Conservation (phyloP, 2,888 invertebrate species). For the Leptothorax acervorum region DNA sequence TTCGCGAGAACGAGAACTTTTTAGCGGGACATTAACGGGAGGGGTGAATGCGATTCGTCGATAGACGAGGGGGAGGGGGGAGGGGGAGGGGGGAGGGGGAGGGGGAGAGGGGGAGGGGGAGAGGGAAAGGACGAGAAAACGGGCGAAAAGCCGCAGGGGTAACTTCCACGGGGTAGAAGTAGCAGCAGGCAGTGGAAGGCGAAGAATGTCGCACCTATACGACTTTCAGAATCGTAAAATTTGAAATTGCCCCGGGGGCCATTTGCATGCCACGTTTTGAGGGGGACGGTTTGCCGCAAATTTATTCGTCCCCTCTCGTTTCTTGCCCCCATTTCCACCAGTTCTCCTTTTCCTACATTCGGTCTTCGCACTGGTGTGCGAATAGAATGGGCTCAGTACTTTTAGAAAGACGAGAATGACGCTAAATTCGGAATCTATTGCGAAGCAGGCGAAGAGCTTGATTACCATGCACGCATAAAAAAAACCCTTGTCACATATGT, state of each 20-base stretch:
- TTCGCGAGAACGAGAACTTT: slow-evolving; percentile 65
- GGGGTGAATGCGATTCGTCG: slow-evolving; percentile 70
- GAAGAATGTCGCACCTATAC: slow-evolving; percentile 56
- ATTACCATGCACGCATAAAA: slow-evolving; percentile 5
- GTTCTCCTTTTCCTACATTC: slow-evolving; percentile 20
- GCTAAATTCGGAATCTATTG: slow-evolving; percentile 23
- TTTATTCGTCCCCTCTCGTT: slow-evolving; percentile 72
- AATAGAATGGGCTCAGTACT: slow-evolving; percentile 30
- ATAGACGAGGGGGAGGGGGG: not conserved
- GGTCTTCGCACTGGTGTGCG: not conserved
- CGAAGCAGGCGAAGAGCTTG: not conserved
- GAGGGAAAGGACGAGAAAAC: not conserved
- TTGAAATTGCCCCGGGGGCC: slow-evolving; percentile 71
- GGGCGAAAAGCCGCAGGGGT: slow-evolving; percentile 47
- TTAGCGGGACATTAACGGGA: slow-evolving; percentile 66
- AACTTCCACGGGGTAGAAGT: slow-evolving; percentile 38
- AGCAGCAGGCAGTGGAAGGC: slow-evolving; percentile 48
- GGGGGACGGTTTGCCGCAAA: slow-evolving; percentile 73
- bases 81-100: slow-evolving; percentile 47
- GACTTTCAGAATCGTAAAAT: slow-evolving; percentile 77
- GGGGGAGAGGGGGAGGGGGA: not conserved
- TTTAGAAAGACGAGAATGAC: slow-evolving; percentile 28
- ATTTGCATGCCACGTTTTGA: slow-evolving; percentile 78
- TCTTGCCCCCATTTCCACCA: slow-evolving; percentile 18
- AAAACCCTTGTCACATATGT: slow-evolving; percentile 16